Percentiles rank a stretch among this genome's conserved stretches.
These are phyloP conservation scores for Thelohanellus kitauei DNA, from an alignment of 30 jellyfish, hydroid and myxozoan genomes.

Conservation along the genomic window DNA sequence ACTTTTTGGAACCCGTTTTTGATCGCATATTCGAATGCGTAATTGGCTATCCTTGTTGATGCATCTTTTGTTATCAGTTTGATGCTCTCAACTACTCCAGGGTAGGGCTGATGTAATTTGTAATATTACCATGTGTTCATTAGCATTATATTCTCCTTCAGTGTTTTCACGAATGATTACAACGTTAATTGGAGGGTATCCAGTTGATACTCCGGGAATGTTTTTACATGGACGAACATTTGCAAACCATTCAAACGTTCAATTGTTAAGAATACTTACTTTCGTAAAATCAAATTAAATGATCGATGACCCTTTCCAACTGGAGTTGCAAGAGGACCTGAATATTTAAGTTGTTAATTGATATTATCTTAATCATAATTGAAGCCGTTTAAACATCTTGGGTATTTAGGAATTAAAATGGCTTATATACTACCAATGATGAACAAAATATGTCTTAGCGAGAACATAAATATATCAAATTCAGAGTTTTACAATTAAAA, in stretches of 20 bases:
- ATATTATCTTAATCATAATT: not conserved
- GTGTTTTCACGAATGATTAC: conserved; percentile 88
- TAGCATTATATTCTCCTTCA: conserved; percentile 98
- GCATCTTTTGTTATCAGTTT: conserved; percentile 71
- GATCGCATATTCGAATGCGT: conserved; percentile 70
- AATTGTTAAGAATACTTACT: conserved; percentile 11
- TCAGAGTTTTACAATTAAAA: no score
- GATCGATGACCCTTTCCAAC: conserved; percentile 96
- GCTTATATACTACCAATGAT: not conserved
- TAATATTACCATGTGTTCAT: conserved; percentile 56
- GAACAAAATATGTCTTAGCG: no score
- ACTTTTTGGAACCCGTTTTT: conserved; percentile 26
- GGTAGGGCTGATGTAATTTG: not conserved
- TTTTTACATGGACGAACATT: conserved; percentile 97
- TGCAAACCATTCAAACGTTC: conserved; percentile 76
- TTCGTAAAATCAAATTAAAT: conserved; percentile 48
- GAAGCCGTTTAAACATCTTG: not conserved
- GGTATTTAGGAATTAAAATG: not conserved
- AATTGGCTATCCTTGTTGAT: conserved; percentile 54
- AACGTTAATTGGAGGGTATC: conserved; percentile 46
- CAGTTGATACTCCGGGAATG: conserved; percentile 43
- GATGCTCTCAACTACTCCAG: conserved; percentile 81
- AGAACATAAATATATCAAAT: no score
- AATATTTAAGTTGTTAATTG: no score
- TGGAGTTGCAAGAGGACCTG: conserved; percentile 96